These are phyloP conservation scores for Salminus brasiliensis DNA, from an alignment of 2,113 vertebrate genomes.

Conservation along the genomic window DNA sequence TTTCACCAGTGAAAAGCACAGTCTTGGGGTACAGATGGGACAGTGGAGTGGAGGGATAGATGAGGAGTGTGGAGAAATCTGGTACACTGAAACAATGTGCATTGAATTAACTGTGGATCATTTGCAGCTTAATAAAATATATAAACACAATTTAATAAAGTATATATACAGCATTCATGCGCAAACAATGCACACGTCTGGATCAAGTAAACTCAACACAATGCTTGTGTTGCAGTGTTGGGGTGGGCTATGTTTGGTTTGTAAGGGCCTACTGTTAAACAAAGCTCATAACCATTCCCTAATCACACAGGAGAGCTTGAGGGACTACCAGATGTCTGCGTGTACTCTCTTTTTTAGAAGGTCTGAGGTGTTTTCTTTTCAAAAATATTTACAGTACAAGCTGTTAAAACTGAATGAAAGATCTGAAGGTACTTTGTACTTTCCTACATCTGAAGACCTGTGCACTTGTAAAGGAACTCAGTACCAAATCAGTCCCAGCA, in stretches of 20 bases:
- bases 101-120: neutral
- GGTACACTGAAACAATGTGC: neutral
- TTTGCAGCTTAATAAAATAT: neutral
- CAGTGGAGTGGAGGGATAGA: neutral
- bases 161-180: neutral
- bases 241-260: neutral
- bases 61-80: neutral
- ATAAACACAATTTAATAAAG: too few species aligned
- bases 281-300: slow-evolving; percentile 10
- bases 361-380: neutral
- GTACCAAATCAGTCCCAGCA: too few species aligned
- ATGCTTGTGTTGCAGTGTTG: neutral
- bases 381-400: neutral
- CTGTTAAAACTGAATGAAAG: too few species aligned
- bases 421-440: neutral
- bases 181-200: neutral
- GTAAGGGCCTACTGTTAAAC: neutral
- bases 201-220: neutral
- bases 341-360: neutral
- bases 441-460: neutral
- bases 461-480: too few species aligned
- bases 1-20: too few species aligned
- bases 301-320: slow-evolving; percentile 29
- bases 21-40: too few species aligned
- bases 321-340: neutral